Percentiles rank a stretch among this genome's conserved stretches.
Evolutionary conservation across 2,888 invertebrate species (phyloP).

Genomic region (Tromatobia lineatoria): DNA sequence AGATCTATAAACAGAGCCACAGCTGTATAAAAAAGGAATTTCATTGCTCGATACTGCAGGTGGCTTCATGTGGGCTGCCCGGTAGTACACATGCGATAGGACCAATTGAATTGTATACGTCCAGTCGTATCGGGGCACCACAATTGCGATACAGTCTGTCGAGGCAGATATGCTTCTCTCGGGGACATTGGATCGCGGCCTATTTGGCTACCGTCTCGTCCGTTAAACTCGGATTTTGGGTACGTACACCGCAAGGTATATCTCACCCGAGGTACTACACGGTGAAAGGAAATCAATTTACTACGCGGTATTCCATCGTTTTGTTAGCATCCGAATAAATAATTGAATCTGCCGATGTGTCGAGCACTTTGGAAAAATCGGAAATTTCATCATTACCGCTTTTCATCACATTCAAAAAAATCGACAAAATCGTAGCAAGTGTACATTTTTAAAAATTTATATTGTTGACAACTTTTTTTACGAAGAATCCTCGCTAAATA

Average conservation of each 20-base stretch:
- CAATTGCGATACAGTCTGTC: constrained; percentile 33
- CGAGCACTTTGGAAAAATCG: neutral
- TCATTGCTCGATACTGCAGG: constrained; percentile 30
- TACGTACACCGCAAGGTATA: constrained; percentile 16
- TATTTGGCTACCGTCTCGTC: constrained; percentile 61
- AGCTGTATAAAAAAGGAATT: constrained; percentile 1
- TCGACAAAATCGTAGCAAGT: too few species aligned
- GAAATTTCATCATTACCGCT: neutral
- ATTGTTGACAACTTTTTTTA: too few species aligned
- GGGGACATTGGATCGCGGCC: constrained; percentile 60
- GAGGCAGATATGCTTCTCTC: constrained; percentile 53
- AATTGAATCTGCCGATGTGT: neutral
- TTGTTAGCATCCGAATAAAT: neutral
- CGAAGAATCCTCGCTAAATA: too few species aligned
- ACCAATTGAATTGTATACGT: constrained; percentile 58
- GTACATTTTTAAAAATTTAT: too few species aligned
- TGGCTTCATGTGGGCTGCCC: constrained; percentile 30
- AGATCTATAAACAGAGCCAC: neutral
- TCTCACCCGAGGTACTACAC: constrained; percentile 6
- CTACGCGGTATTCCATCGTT: constrained; percentile 7
- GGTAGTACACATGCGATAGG: constrained; percentile 32
- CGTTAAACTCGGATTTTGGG: constrained; percentile 61
- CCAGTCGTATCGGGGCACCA: constrained; percentile 48
- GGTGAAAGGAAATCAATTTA: constrained; percentile 34
- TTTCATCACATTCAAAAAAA: neutral